A percentile compares a stretch with the other conserved stretches of the same genome.
phyloP scores from a whole-genome alignment of 2,888 invertebrate species.

The Standfussiana lucernea region DNA sequence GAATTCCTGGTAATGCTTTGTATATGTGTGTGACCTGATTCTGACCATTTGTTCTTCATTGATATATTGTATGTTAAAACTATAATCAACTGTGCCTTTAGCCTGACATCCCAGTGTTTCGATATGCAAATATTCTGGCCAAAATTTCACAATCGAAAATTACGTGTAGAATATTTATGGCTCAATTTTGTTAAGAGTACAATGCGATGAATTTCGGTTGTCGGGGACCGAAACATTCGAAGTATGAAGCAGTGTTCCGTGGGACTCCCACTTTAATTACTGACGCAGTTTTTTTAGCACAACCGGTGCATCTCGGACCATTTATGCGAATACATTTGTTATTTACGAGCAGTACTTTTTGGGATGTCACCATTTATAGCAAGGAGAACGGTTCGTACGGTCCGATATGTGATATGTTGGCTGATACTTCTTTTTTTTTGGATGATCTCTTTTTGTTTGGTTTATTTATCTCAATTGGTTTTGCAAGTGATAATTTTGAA shows the following conservation, averaged over 20 bases:
- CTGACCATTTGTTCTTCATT: background rate
- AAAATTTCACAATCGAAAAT: slow-evolving; percentile 84
- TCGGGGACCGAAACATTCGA: slow-evolving; percentile 75
- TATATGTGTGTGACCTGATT: background rate
- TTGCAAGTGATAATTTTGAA: background rate
- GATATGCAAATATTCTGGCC: slow-evolving; percentile 80
- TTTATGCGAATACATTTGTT: slow-evolving; percentile 84
- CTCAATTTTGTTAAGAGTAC: slow-evolving; percentile 83
- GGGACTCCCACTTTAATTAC: slow-evolving; percentile 85
- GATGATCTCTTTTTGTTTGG: slow-evolving; percentile 50
- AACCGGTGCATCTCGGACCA: slow-evolving; percentile 76
- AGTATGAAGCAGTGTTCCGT: slow-evolving; percentile 78
- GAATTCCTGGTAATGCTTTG: background rate
- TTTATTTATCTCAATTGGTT: slow-evolving; percentile 38
- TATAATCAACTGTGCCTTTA: slow-evolving; percentile 41
- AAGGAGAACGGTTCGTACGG: slow-evolving; percentile 75
- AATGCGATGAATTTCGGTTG: slow-evolving; percentile 82
- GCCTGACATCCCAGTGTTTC: slow-evolving; percentile 72
- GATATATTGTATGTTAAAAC: background rate
- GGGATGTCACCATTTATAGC: slow-evolving; percentile 83
- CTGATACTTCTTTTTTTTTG: slow-evolving; percentile 31
- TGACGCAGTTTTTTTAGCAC: slow-evolving; percentile 78
- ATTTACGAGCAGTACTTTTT: slow-evolving; percentile 86
- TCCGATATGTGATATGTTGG: slow-evolving; percentile 72
- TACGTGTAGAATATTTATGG: slow-evolving; percentile 88